Conservation (phyloP, 1,140 invertebrate genomes). For the Zaprionus kolodkinae region DNA sequence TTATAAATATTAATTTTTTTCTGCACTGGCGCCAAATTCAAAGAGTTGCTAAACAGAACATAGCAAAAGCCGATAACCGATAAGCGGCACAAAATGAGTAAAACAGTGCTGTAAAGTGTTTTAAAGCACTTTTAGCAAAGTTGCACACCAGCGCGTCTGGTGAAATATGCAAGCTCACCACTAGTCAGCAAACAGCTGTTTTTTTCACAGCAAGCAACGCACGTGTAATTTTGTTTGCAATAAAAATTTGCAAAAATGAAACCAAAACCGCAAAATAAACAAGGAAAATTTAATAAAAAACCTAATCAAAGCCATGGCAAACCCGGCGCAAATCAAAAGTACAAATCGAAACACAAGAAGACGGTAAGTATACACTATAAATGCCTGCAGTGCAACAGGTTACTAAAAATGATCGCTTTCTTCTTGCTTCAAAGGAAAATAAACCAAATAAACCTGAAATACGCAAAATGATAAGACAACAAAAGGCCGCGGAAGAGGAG, state of each 20-base stretch:
- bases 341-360: constrained; percentile 38
- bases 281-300: constrained; percentile 40
- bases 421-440: constrained; percentile 38
- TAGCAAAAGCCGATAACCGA: constrained; percentile 2
- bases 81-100: too few species aligned
- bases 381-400: background rate
- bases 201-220: background rate
- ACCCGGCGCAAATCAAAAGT: constrained; percentile 39
- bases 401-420: background rate
- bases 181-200: constrained; percentile 19
- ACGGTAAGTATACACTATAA: constrained; percentile 22
- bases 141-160: background rate
- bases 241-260: constrained; percentile 46
- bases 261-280: constrained; percentile 41
- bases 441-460: constrained; percentile 70
- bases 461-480: constrained; percentile 57
- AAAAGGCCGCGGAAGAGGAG: constrained; percentile 57
- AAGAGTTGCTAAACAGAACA: constrained; percentile 5
- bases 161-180: background rate
- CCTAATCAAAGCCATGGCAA: constrained; percentile 28
- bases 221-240: constrained; percentile 47
- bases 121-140: background rate
- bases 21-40: constrained; percentile 12
- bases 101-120: constrained; percentile 23
- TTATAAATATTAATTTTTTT: constrained; percentile 9